Evolutionary conservation across 2,888 invertebrate genomes (phyloP), one percentile per base, ranked within the genome.

Genomic region (Podotricha telesiphe): DNA sequence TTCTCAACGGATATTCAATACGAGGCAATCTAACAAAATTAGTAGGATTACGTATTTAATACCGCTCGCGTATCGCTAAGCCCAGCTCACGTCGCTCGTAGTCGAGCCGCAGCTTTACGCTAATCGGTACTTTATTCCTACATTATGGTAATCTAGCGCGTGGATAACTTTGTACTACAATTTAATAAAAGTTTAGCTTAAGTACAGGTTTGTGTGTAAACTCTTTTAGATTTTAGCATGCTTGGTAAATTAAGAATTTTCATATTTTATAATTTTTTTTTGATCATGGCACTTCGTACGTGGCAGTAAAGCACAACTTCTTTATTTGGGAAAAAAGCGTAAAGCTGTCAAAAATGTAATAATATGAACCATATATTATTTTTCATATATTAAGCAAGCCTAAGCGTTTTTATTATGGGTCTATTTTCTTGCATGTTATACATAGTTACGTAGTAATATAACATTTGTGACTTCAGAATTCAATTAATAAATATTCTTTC

Each of bases 71-170:
- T 56, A 68, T 51, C 15, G 65, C 40, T 65, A 53, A 69, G 65
- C 69, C 53, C n/a, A 47, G 65, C 65, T 69, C 45, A 65, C 59
- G 48, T 53, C 69, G 59, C 68, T 47, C 51, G 68, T 55, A 65
- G 65, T 65, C 53, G 42, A 17, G 47, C 59, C 61, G 42, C 65
- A 51, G 61, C 69, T 69, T 65, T 66, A 70, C 56, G 68, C 58
- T 72, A 70, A 70, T 70, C 68, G 62, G 50, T 37, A 42, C 65
- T 66, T 65, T 56, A 66, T 58, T 50, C 58, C 56, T 62, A 40
- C 65, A 53, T 71, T 71, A 71, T 71, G 71, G 20, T 66, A 68
- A 71, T 71, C 50, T 50, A 28, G 55, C 37, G 47, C 62, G 48
- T 22, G 48, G 59, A 40, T 67, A 51, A 40, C 51, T 48, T 61